Conservation (phyloP, 2,113 vertebrate genomes). For the Passer domesticus region DNA sequence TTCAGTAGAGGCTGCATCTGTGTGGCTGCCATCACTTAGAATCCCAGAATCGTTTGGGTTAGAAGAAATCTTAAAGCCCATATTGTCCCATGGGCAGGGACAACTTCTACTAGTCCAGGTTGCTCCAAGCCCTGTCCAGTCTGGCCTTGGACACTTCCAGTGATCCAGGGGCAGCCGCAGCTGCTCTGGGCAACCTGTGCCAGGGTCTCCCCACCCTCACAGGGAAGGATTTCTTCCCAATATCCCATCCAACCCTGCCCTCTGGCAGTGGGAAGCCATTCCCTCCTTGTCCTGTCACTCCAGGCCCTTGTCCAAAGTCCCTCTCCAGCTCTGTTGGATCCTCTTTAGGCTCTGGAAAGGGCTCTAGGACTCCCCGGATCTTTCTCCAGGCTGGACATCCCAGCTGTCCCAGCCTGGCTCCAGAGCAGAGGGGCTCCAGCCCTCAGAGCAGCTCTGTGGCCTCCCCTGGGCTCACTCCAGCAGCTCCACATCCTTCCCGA, state of each 20-base stretch:
- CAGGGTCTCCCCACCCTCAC: too few relatives aligned
- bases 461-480: not conserved
- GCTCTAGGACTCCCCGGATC: rapidly evolving
- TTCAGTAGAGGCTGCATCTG: not conserved
- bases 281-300: not conserved
- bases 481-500: not conserved
- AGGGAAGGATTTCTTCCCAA: too few relatives aligned
- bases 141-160: not conserved
- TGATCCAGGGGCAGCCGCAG: too few relatives aligned
- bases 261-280: not conserved
- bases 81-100: rapidly evolving
- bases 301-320: not conserved
- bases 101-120: rapidly evolving
- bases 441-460: rapidly evolving
- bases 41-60: not conserved
- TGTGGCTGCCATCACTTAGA: not conserved
- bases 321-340: not conserved
- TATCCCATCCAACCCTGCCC: not conserved
- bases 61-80: not conserved
- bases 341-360: not conserved
- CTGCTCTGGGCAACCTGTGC: too few relatives aligned
- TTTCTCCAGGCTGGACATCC: not conserved
- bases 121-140: rapidly evolving
- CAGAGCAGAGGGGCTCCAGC: not conserved
- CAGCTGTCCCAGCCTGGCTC: not conserved